Conservation (phyloP, 2,113 vertebrate genomes). For the Odontophorus gujanensis region DNA sequence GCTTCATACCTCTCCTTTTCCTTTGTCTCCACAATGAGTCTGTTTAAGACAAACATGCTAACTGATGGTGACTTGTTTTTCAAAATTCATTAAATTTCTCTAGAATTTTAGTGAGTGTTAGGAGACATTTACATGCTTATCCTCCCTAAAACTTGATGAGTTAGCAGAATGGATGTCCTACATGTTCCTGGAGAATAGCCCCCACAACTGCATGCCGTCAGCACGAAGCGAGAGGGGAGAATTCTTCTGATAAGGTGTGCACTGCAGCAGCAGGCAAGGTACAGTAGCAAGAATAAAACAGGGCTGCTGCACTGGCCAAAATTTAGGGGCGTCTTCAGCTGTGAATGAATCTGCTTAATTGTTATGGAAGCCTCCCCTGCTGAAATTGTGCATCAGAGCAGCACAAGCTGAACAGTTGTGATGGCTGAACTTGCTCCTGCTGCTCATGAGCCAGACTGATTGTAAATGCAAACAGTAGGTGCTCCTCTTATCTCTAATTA, state of each 20-base stretch:
- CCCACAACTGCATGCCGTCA: background rate
- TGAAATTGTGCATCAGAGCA: background rate
- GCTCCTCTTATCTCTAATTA: constrained; percentile 32
- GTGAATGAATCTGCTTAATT: constrained; percentile 19
- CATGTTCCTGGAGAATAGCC: background rate
- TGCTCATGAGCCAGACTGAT: background rate
- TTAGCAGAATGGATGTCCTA: background rate
- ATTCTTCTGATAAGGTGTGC: background rate
- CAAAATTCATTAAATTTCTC: background rate
- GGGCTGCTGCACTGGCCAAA: background rate
- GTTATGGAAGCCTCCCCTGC: background rate
- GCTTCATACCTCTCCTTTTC: background rate
- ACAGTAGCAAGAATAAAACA: background rate
- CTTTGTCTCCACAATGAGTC: background rate
- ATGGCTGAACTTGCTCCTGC: constrained; percentile 36
- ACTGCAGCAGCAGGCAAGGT: background rate
- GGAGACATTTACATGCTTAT: background rate
- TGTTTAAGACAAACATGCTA: background rate
- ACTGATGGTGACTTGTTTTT: background rate
- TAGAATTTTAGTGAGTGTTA: background rate
- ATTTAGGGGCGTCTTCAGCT: constrained; percentile 4
- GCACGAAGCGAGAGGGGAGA: background rate
- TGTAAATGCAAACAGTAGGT: constrained; percentile 42
- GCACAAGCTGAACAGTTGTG: constrained; percentile 7
- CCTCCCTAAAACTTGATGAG: background rate